Conservation (phyloP, 2,888 invertebrate species). For the Chalcosyrphus nemorum region DNA sequence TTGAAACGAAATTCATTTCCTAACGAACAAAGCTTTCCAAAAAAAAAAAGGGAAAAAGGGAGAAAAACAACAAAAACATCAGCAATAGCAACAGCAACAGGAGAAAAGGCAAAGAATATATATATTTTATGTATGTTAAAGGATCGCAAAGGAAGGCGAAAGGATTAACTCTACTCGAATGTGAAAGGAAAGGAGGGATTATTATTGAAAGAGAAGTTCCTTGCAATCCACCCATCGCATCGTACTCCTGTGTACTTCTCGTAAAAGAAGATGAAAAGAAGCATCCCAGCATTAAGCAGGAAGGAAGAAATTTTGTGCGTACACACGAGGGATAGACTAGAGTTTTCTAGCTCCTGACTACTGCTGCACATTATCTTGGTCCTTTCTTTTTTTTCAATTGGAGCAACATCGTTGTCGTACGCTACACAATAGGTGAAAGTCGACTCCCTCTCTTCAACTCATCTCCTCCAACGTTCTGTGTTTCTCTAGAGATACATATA, state of each 20-base stretch:
- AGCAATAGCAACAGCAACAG: neutral
- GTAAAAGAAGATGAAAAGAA: slow-evolving; percentile 24
- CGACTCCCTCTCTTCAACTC: no score
- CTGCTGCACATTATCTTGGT: slow-evolving; percentile 19
- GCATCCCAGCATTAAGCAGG: slow-evolving; percentile 54
- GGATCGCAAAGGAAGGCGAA: slow-evolving; percentile 39
- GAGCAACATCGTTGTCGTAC: slow-evolving; percentile 36
- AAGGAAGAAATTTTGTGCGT: slow-evolving; percentile 72
- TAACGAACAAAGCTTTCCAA: slow-evolving; percentile 58
- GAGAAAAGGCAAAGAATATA: slow-evolving; percentile 5
- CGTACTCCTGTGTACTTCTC: neutral
- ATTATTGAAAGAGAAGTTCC: slow-evolving; percentile 62
- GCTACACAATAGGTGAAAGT: slow-evolving; percentile 24
- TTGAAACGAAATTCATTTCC: slow-evolving; percentile 69
- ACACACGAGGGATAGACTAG: slow-evolving; percentile 40
- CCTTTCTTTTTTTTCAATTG: slow-evolving; percentile 52
- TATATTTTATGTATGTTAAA: slow-evolving; percentile 38
- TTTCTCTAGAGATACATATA: neutral
- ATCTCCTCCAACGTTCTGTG: neutral
- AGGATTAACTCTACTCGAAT: slow-evolving; percentile 68
- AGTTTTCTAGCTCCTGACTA: neutral
- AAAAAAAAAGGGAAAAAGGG: neutral
- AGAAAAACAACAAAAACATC: slow-evolving; percentile 19
- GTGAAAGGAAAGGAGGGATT: slow-evolving; percentile 57
- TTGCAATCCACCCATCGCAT: neutral